phyloP scores from a whole-genome alignment of 2,113 vertebrate genomes.

The Carlito syrichta region DNA sequence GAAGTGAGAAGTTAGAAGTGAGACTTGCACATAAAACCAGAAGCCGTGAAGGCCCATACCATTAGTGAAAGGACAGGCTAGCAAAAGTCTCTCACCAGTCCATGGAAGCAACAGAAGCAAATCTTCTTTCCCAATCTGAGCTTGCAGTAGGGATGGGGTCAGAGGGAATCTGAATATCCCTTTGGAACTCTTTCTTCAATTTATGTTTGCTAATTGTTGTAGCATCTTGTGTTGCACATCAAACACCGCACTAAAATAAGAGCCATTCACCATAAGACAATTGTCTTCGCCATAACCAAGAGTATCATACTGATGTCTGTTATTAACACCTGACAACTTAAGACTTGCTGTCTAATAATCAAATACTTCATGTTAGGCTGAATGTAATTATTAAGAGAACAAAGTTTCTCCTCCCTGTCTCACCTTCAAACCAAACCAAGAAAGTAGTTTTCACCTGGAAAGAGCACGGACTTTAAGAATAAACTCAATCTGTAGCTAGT shows the following conservation, averaged over 20 bases:
- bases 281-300: conserved; percentile 67
- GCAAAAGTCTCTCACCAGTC: background rate
- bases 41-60: background rate
- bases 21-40: background rate
- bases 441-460: conserved; percentile 71
- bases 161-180: background rate
- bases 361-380: conserved; percentile 56
- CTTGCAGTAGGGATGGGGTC: no score
- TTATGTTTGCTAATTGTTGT: conserved; percentile 81
- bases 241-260: conserved; percentile 79
- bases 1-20: background rate
- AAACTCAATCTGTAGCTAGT: background rate
- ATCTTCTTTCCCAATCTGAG: background rate
- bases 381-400: conserved; percentile 61
- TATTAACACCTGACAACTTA: conserved; percentile 63
- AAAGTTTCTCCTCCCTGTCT: conserved; percentile 54
- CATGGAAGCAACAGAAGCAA: background rate
- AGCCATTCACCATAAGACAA: conserved; percentile 70
- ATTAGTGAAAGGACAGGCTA: background rate
- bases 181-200: background rate
- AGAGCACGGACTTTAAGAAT: conserved; percentile 53
- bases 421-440: conserved; percentile 58
- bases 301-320: conserved; percentile 67
- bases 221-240: conserved; percentile 80
- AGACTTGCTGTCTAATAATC: conserved; percentile 71